Evolutionary conservation across 2,888 invertebrate species (phyloP), one percentile per base, ranked within the genome.

Genomic region (Cordilura impudica): DNA sequence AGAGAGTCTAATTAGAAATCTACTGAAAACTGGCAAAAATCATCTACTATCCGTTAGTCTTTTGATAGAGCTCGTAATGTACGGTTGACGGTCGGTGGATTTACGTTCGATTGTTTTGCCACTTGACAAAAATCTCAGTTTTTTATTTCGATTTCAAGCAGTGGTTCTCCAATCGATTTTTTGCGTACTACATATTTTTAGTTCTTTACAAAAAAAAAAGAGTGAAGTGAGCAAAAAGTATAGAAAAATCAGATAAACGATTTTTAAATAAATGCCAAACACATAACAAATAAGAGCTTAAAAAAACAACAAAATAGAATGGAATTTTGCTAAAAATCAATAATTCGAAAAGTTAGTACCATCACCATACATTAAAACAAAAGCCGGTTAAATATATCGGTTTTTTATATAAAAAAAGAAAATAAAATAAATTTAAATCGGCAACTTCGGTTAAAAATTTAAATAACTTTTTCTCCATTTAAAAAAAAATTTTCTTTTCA

Each of bases 311-410:
- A 78, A 65, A 66, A 65, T 58, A 67, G n/a, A 54, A 72, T 75
- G 61, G 63, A 72, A 72, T 75, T 78, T 79, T 75, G 79, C 63
- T 79, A 79, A 75, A 79, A 79, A 79, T 79, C 79, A 79, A 79
- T 79, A 79, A 79, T 67, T 79, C 63, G 53, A 63, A 72, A 75
- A 51, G 75, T 71, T 67, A 31, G 71, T 73, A 74, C 26, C 19
- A 53, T 26, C 23, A n/a, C 29, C n/a, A 47, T 23, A 63, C 43
- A 2, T 23, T 10, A 23, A 1, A 47, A 18, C 16, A 66, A 73
- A 75, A 61, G 58, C 71, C 79, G 79, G 79, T 43, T 67, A 39
- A 18, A 12, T 2, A 3, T 45, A 49, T 19, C 49, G 31, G 8
- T 51, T 18, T 56, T 19, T 8, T 56, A 19, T 14, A 14, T 19